A percentile compares a stretch with the other conserved stretches of the same genome.
Evolutionary conservation across 2,888 invertebrate species (phyloP).

Genomic region (Dryadula phaetusa): DNA sequence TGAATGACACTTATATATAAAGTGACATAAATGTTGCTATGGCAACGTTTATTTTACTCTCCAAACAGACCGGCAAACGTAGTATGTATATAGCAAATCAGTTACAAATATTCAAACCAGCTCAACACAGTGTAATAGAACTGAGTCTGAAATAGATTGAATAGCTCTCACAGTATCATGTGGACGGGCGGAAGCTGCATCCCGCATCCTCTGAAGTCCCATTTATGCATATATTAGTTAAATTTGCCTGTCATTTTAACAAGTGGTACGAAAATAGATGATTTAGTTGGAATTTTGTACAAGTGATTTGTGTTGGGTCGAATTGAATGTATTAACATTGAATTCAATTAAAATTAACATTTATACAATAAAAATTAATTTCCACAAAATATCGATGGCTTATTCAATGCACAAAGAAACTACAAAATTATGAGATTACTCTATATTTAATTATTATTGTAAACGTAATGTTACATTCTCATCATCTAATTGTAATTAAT

Average conservation of each 20-base stretch:
- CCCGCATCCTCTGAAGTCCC: constrained; percentile 38
- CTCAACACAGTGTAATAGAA: constrained; percentile 8
- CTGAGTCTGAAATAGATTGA: constrained; percentile 37
- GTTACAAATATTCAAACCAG: not conserved
- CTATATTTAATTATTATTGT: too few species aligned
- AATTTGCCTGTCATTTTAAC: constrained; percentile 12
- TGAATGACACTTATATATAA: too few species aligned
- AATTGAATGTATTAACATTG: not conserved
- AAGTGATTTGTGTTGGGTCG: not conserved
- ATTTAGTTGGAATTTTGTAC: not conserved
- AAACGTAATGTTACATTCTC: too few species aligned
- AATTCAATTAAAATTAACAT: too few species aligned
- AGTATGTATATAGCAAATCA: not conserved
- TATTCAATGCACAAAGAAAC: too few species aligned
- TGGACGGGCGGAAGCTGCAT: constrained; percentile 36
- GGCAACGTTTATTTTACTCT: too few species aligned
- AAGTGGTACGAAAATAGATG: constrained; percentile 18
- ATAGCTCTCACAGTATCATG: constrained; percentile 38
- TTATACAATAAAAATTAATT: too few species aligned
- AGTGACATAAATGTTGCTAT: too few species aligned
- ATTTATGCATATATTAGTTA: constrained; percentile 16
- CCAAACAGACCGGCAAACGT: too few species aligned
- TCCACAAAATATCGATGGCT: too few species aligned
- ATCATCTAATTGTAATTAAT: too few species aligned
- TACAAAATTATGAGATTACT: too few species aligned